Evolutionary conservation across 2,888 invertebrate species (phyloP).

Genomic region (Chrysotoxum bicinctum): DNA sequence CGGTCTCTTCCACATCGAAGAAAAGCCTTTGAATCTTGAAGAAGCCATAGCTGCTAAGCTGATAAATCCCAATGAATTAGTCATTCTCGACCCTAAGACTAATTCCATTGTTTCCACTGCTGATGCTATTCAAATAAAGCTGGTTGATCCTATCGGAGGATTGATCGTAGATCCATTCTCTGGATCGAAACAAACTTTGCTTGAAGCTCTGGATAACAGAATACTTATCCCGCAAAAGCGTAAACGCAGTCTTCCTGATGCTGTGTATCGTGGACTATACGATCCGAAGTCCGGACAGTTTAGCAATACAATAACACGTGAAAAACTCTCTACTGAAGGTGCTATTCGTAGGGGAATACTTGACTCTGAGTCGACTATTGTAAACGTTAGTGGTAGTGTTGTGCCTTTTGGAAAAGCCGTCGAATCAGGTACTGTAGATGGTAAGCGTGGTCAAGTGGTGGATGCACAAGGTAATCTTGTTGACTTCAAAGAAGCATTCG

Average conservation of each 20-base stretch:
- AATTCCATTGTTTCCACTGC: constrained; percentile 90
- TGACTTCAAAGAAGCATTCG: constrained; percentile 92
- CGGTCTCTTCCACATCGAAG: constrained; percentile 88
- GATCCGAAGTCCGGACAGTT: constrained; percentile 92
- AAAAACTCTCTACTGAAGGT: constrained; percentile 90
- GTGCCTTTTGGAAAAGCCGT: constrained; percentile 93
- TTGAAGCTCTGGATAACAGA: constrained; percentile 92
- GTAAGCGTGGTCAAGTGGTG: constrained; percentile 87
- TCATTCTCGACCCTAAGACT: constrained; percentile 90
- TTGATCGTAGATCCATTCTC: constrained; percentile 89
- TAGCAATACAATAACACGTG: constrained; percentile 89
- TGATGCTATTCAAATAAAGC: constrained; percentile 89
- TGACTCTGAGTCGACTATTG: constrained; percentile 92
- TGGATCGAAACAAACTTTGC: constrained; percentile 88
- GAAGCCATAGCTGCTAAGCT: constrained; percentile 89
- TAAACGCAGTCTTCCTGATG: constrained; percentile 92
- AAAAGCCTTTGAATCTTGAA: constrained; percentile 87
- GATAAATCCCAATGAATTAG: constrained; percentile 89
- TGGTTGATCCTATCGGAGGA: constrained; percentile 91
- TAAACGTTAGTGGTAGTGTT: constrained; percentile 90
- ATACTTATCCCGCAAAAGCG: constrained; percentile 91
- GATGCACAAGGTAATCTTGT: constrained; percentile 85
- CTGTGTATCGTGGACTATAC: constrained; percentile 95
- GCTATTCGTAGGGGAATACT: constrained; percentile 93
- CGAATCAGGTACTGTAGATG: constrained; percentile 89